Base-by-base conservation (phyloP, 1,140 invertebrate species). In the Oedothorax gibbosus region DNA sequence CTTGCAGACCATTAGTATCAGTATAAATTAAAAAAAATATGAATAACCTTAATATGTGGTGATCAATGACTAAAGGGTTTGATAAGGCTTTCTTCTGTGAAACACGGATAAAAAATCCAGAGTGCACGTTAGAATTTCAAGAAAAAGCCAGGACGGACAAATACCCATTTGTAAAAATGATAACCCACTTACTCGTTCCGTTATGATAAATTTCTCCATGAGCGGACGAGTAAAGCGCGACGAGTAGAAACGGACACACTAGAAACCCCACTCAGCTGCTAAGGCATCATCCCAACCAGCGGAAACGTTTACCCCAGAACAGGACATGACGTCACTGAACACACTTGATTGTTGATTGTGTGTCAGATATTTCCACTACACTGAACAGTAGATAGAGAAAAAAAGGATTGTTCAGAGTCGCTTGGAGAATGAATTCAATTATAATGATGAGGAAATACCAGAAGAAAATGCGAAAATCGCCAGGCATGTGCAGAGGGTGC, bases 291-390 rank as follows among this genome's bases (percentile, higher is more conserved):
- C 35, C 35, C 35, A 35, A 35, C 15, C 62, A 83, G 71, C 81
- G 81, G 81, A 83, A 83, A 75, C 57, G 69, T 65, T 83, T 83
- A 71, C 71, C 35, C 51, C 56, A 82, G 81, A 64, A 83, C 81
- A 83, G 81, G 81, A 83, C 81, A 83, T 83, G 81, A 83, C 81
- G 81, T 83, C 81, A 83, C 54, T 65, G 69, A 56, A 71, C 15
- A 71, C 81, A 82, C 79, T 83, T 83, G 81, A 83, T 82, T 64
- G 79, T 82, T 82, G 79, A 82, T 83, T 83, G 81, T 83, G 60
- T 35, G 35, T 75, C 15, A 73, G 81, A 83, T 75, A 56, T 83
- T 83, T 83, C 81, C 81, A 83, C 81, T 83, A 83, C 81, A 54
- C 60, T 72, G 81, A 75, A 53, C 71, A 83, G 60, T 73, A 65